Conservation (phyloP, 2,797 vertebrate genomes). For the Xenentodon cancila region DNA sequence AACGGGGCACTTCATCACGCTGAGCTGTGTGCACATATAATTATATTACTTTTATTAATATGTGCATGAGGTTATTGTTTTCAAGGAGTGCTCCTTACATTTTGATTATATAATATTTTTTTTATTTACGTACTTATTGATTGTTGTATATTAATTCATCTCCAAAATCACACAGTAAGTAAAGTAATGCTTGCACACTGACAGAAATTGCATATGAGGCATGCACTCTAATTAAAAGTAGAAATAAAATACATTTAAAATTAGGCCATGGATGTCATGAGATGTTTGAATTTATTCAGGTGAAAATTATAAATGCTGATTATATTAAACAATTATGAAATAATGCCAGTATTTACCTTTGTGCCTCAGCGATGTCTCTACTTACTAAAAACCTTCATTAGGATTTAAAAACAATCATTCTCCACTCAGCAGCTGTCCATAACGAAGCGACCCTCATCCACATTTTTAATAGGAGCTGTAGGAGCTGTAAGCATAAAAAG, state of each 20-base stretch:
- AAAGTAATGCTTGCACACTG: slow-evolving; percentile 8
- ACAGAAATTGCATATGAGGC: slow-evolving; percentile 22
- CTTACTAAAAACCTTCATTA: slow-evolving; percentile 51
- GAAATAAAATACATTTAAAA: slow-evolving; percentile 47
- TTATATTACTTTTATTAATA: slow-evolving; percentile 20
- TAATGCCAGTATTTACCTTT: slow-evolving; percentile 44
- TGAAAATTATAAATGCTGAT: slow-evolving; percentile 62
- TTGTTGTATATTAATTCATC: slow-evolving; percentile 12
- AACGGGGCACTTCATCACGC: slow-evolving; percentile 26
- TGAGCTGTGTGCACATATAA: slow-evolving; percentile 17
- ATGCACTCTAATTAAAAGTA: slow-evolving; percentile 38
- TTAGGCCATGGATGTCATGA: slow-evolving; percentile 36
- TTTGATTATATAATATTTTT: slow-evolving; percentile 5
- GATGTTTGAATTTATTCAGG: slow-evolving; percentile 52
- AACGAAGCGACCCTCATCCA: slow-evolving; percentile 45
- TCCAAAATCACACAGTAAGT: slow-evolving; percentile 8
- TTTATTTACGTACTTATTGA: too few species aligned
- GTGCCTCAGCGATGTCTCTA: slow-evolving; percentile 47
- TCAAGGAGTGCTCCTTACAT: not conserved
- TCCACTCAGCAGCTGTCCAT: slow-evolving; percentile 13
- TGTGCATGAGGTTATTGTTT: slow-evolving; percentile 2
- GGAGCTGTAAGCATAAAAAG: slow-evolving; percentile 13
- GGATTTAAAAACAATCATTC: slow-evolving; percentile 45
- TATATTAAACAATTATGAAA: slow-evolving; percentile 62
- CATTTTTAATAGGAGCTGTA: slow-evolving; percentile 40